Evolutionary conservation across 1,140 invertebrate species (phyloP), one percentile per base, ranked within the genome.

Genomic region (Drosophila triauraria): DNA sequence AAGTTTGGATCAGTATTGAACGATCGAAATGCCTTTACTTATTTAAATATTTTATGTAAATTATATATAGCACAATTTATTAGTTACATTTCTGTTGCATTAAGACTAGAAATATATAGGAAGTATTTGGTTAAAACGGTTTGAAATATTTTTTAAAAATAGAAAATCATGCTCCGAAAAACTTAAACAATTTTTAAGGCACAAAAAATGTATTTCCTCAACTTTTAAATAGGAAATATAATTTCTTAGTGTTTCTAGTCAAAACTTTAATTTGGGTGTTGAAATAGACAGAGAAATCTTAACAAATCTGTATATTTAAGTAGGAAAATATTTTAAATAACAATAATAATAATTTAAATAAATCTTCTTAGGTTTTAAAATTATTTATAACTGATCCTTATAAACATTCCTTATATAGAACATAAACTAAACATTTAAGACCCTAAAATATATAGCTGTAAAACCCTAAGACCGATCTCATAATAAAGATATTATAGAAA

Each of bases 381-480:
- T 20, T 20, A 20, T 20, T 1, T 20, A 20, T 20, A 20, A 20
- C 20, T 20, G 0, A 20, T 20, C 20, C 20, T 20, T 50, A 2
- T 20, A 35, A n/a, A n/a, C n/a, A n/a, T n/a, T n/a, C n/a, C n/a
- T 3, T 50, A 2, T 20, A 35, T 8, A 5, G 0, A 35, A 35
- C 17, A 8, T 53, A 1, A 35, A 20, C 2, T 3, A 32, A 35
- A 0, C 13, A 17, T 23, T 30, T 53, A n/a, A 15, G 3, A 35
- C 2, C 2, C 13, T 25, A 54, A n/a, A 7, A n/a, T 3, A 50
- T 15, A 13, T 10, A 64, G 13, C 8, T 42, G 15, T 42, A 43
- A 27, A 54, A 42, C 13, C n/a, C 17, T 15, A 23, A 38, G 20
- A 60, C 47, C 51, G 84, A 86, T 87, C 83, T 86, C 82, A 86